Evolutionary conservation across 2,888 invertebrate genomes (phyloP).

Genomic region (Scaeva pyrastri): DNA sequence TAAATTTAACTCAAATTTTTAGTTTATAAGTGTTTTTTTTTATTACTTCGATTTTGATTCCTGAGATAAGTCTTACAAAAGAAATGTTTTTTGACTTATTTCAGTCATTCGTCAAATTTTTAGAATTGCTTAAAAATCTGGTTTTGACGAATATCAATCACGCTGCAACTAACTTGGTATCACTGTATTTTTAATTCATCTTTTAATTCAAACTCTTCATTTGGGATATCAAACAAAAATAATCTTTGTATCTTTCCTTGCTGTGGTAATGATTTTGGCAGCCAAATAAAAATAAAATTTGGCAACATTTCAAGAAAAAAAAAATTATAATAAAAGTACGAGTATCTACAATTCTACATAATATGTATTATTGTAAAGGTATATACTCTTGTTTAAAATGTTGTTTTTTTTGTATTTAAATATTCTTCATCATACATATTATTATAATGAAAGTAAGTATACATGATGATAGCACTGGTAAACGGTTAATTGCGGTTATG

Average conservation of each 20-base stretch:
- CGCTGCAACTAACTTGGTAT: neutral
- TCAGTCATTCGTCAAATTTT: no score
- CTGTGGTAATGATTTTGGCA: conserved; percentile 61
- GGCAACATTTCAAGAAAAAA: conserved; percentile 43
- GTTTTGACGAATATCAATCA: no score
- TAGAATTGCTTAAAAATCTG: neutral
- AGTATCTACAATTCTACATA: no score
- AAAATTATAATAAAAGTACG: neutral
- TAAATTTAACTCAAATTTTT: neutral
- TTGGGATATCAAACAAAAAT: conserved; percentile 46
- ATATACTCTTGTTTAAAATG: neutral
- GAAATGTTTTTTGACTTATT: no score
- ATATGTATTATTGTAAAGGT: no score
- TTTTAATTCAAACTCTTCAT: conserved; percentile 24
- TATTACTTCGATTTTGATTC: no score
- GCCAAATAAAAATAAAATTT: conserved; percentile 14
- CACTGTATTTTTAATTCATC: conserved; percentile 24
- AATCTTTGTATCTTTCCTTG: conserved; percentile 46
- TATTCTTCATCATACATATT: conserved; percentile 1
- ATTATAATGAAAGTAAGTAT: neutral
- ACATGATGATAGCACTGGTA: neutral
- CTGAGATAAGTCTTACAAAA: no score
- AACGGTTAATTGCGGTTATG: neutral
- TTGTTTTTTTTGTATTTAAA: neutral
- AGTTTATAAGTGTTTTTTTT: no score